Percentiles rank a stretch among this genome's conserved stretches.
These are phyloP conservation scores for Lamprotornis superbus DNA, from an alignment of 2,113 vertebrate genomes.

Conservation along the genomic window DNA sequence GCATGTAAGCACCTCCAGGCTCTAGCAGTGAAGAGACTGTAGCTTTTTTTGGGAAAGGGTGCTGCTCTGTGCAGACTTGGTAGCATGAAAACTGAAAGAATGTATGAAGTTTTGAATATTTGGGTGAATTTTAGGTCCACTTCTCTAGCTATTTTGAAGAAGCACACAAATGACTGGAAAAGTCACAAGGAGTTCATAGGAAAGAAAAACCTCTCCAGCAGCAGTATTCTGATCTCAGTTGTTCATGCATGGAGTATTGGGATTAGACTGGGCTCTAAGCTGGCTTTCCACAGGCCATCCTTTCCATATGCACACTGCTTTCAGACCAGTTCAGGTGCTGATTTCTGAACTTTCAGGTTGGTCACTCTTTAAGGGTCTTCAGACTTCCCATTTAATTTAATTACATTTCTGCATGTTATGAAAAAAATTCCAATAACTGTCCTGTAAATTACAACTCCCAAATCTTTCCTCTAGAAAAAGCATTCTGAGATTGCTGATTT, in stretches of 20 bases:
- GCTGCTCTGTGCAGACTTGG: background rate
- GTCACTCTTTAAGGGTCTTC: background rate
- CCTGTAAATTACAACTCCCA: background rate
- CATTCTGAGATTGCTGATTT: background rate
- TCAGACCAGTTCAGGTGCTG: background rate
- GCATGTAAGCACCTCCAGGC: background rate
- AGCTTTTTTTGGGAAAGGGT: background rate
- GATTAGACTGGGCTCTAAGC: background rate
- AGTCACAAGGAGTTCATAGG: background rate
- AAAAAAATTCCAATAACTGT: background rate
- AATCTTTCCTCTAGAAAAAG: background rate
- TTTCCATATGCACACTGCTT: background rate
- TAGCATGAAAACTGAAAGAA: background rate
- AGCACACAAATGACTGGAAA: background rate
- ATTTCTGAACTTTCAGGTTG: background rate
- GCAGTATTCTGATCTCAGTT: background rate
- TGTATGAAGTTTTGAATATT: background rate
- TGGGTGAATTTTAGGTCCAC: background rate
- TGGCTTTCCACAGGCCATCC: background rate
- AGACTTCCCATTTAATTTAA: background rate
- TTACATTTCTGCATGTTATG: background rate
- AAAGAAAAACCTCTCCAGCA: background rate
- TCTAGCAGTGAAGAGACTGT: background rate
- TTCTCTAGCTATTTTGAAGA: background rate
- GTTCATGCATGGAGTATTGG: rapidly evolving